Percentiles rank a stretch among this genome's conserved stretches.
Conservation (phyloP, 2,797 vertebrate genomes). For the Mormyrus proboscirostris region DNA sequence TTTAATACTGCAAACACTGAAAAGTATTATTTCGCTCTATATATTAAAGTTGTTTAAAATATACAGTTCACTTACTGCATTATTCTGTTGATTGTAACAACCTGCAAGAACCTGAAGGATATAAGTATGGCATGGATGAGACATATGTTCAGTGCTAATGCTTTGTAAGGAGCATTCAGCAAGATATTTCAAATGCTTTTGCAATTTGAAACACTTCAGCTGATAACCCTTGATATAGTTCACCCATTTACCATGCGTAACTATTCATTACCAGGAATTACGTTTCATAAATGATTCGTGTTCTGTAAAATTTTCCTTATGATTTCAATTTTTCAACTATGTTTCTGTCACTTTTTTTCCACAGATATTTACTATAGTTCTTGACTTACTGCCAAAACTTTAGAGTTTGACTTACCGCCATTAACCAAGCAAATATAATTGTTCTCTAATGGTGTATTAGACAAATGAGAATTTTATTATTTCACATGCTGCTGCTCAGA, state of each 20-base stretch:
- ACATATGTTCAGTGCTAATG: background rate
- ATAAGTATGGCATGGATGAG: background rate
- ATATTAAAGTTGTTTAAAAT: background rate
- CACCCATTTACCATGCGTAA: background rate
- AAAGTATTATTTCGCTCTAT: background rate
- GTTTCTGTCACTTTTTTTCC: background rate
- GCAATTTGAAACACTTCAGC: background rate
- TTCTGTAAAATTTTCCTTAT: background rate
- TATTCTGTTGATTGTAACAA: background rate
- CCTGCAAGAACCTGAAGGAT: background rate
- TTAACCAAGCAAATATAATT: slow-evolving; percentile 38
- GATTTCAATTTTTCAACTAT: background rate
- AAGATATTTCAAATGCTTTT: background rate
- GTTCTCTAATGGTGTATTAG: slow-evolving; percentile 45
- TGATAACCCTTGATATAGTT: background rate
- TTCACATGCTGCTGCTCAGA: slow-evolving; percentile 18
- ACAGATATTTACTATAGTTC: background rate
- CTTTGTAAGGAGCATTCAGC: background rate
- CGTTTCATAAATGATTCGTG: background rate
- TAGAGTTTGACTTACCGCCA: slow-evolving; percentile 15
- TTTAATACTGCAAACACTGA: background rate
- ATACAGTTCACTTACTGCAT: background rate
- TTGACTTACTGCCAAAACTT: background rate
- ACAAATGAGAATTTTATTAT: slow-evolving; percentile 43
- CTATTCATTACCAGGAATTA: background rate